A percentile compares a stretch with the other conserved stretches of the same genome.
phyloP scores from a whole-genome alignment of 1,140 invertebrate genomes.

The Acromyrmex heyeri region DNA sequence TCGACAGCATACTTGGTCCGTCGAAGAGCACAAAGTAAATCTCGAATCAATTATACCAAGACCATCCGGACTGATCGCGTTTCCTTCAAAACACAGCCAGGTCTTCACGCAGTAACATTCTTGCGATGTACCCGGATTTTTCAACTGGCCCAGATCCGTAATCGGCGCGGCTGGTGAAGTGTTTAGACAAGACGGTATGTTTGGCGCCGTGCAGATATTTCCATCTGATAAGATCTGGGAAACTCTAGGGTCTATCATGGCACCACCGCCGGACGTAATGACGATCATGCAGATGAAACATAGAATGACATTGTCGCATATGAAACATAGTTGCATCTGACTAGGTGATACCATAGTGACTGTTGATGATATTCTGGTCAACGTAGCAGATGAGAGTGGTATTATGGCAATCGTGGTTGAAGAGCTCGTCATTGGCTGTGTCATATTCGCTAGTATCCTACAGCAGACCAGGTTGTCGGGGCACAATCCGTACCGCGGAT shows the following conservation, averaged over 20 bases:
- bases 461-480: slow-evolving; percentile 71
- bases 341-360: not conserved
- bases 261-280: slow-evolving; percentile 48
- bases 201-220: slow-evolving; percentile 52
- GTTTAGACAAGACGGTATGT: not conserved
- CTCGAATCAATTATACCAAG: slow-evolving; percentile 80
- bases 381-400: not conserved
- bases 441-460: slow-evolving; percentile 35
- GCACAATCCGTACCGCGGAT: slow-evolving; percentile 76
- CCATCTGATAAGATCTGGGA: not conserved
- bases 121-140: slow-evolving; percentile 70
- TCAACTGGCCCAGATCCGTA: slow-evolving; percentile 47
- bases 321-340: slow-evolving; percentile 17
- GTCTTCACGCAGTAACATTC: slow-evolving; percentile 80
- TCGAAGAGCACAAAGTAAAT: slow-evolving; percentile 76
- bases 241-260: slow-evolving; percentile 69
- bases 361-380: not conserved
- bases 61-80: slow-evolving; percentile 72
- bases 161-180: not conserved
- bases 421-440: slow-evolving; percentile 1
- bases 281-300: slow-evolving; percentile 54
- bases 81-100: slow-evolving; percentile 72
- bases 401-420: not conserved
- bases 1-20: slow-evolving; percentile 81
- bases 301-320: slow-evolving; percentile 54